Percentiles rank a stretch among this genome's conserved stretches.
phyloP scores from a whole-genome alignment of 1,140 invertebrate species.

The Chelonus insularis region DNA sequence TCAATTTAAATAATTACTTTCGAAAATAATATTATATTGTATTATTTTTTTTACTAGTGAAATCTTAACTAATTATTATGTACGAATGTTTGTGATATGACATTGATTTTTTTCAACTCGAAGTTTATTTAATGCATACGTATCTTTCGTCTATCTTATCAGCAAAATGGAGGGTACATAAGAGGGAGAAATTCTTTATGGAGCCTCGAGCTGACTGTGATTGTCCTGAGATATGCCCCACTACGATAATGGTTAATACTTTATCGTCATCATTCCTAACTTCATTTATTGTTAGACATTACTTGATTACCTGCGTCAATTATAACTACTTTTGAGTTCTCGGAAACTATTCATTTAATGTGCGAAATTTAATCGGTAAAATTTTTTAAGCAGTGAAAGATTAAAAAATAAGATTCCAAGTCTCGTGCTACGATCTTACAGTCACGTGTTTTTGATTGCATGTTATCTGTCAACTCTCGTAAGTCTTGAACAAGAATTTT shows the following conservation, averaged over 20 bases:
- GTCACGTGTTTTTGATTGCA: too few species aligned
- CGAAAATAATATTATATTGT: too few species aligned
- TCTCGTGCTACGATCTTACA: too few species aligned
- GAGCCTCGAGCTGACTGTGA: background rate
- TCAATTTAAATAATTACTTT: too few species aligned
- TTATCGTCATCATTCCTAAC: constrained; percentile 8
- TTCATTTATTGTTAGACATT: constrained; percentile 11
- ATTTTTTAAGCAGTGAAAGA: too few species aligned
- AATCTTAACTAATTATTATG: too few species aligned
- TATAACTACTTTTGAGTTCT: background rate
- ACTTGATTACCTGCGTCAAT: constrained; percentile 13
- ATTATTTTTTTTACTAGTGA: too few species aligned
- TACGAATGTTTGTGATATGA: too few species aligned
- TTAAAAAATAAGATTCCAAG: too few species aligned
- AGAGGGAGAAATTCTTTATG: constrained; percentile 5
- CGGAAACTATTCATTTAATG: background rate
- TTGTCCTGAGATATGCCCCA: constrained; percentile 33
- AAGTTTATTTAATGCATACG: background rate
- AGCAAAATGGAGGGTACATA: background rate
- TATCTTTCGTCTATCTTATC: background rate
- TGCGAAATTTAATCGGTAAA: too few species aligned
- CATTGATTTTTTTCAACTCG: background rate
- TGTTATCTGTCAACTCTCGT: too few species aligned
- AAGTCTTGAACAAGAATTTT: too few species aligned
- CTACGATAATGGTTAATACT: constrained; percentile 17